Base-by-base conservation (phyloP, 2,888 invertebrate species). In the Terebella lapidaria region DNA sequence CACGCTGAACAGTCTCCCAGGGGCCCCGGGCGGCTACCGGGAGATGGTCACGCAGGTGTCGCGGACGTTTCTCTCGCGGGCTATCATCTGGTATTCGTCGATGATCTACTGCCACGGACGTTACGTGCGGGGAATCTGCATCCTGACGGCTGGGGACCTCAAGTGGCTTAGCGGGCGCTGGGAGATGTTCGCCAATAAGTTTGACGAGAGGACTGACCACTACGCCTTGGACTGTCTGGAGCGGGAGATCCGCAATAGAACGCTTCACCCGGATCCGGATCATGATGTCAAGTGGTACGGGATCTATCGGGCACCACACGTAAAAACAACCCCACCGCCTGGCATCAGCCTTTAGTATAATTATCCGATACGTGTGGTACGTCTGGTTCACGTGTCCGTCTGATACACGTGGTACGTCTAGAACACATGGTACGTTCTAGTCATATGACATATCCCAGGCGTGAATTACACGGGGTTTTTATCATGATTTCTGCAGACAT, bases 141-240 rank as follows among this genome's bases (percentile, higher is more conserved):
- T 57, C 3, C 28, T 57, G 15, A 52, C 62, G 2, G 22, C 64
- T 15, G 59, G 54, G 3, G 78, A 80, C 60, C 67, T 79, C 0
- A 67, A 68, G 2, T 62, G 59, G 46, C 58, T 80, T 5, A 20
- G 57, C 3, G 25, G 15, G 18, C 62, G 70, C 3, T 62, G 62
- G 15, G 72, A 78, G 18, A 56, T 80, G 2, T 71, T 77, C 45
- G 78, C 74, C 42, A 80, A 80, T 66, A 80, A 80, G 60, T 73
- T 80, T 60, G 71, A 78, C 61, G 60, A 72, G 20, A 60, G 64
- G 24, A 65, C 65, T 54, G 76, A 79, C 63, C 72, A 72, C 1
- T 62, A 74, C 4, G 75, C 74, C 0, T 71, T 72, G 47, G 67
- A 68, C 22, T 79, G 79, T 56, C 64, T 78, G 64, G 74, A 74